Evolutionary conservation across 2,113 vertebrate genomes (phyloP).

Genomic region (Poeciliopsis prolifica): DNA sequence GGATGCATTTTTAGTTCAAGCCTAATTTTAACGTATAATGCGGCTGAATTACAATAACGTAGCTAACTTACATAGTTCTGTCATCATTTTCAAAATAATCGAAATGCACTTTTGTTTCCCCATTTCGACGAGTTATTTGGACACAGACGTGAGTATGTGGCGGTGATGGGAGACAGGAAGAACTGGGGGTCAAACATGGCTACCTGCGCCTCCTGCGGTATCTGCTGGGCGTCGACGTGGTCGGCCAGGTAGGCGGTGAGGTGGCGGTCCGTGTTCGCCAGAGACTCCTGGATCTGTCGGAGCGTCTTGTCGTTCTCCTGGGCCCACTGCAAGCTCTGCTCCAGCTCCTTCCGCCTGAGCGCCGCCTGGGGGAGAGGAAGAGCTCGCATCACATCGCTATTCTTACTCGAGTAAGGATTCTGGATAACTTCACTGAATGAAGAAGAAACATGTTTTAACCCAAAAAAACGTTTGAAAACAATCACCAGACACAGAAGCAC

Average conservation of each 20-base stretch:
- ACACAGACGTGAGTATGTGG: background rate
- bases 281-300: constrained; percentile 88
- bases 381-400: background rate
- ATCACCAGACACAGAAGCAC: too few relatives aligned
- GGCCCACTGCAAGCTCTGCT: constrained; percentile 88
- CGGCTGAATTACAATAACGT: too few relatives aligned
- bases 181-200: rapidly evolving
- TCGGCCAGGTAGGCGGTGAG: constrained; percentile 86
- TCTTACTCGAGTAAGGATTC: too few relatives aligned
- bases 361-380: constrained; percentile 77
- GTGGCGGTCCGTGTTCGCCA: constrained; percentile 89
- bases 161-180: background rate
- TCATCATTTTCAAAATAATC: too few relatives aligned
- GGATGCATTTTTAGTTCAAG: too few relatives aligned
- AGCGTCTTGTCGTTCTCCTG: constrained; percentile 93
- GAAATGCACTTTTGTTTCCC: too few relatives aligned
- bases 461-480: too few relatives aligned
- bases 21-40: too few relatives aligned
- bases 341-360: constrained; percentile 88
- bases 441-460: too few relatives aligned
- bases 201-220: constrained; percentile 96
- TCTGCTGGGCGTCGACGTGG: constrained; percentile 92
- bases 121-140: background rate
- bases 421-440: too few relatives aligned
- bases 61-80: too few relatives aligned